phyloP scores from a whole-genome alignment of 2,113 vertebrate genomes.

The Nematolebias whitei region DNA sequence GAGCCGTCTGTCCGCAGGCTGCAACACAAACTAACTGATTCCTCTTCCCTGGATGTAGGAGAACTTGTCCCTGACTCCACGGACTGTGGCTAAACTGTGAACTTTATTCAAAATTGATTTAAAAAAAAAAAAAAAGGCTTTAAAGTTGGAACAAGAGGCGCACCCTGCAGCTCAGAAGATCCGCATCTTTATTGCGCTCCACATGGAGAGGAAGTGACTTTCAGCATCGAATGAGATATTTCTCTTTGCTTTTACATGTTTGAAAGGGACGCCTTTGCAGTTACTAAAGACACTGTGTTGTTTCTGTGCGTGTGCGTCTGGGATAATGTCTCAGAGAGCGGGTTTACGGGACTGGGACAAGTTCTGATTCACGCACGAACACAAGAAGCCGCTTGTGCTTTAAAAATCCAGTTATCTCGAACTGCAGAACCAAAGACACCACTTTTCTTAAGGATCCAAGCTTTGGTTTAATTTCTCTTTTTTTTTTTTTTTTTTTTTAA shows the following conservation, averaged over 20 bases:
- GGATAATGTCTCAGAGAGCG: constrained; percentile 57
- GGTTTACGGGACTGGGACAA: constrained; percentile 65
- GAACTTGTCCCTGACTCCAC: constrained; percentile 39
- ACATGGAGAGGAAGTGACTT: constrained; percentile 46
- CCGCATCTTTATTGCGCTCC: constrained; percentile 55
- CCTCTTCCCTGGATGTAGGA: constrained; percentile 41
- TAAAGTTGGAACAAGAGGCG: constrained; percentile 63
- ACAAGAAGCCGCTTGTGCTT: constrained; percentile 35
- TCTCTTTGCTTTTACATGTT: constrained; percentile 8
- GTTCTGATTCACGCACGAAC: constrained; percentile 54
- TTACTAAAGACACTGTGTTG: neutral
- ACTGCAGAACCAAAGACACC: constrained; percentile 80
- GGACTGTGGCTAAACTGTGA: constrained; percentile 44
- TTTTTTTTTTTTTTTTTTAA: constrained; percentile 26
- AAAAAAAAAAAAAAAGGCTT: constrained; percentile 23
- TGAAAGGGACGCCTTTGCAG: constrained; percentile 3
- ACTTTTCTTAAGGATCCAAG: constrained; percentile 49
- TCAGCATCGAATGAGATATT: constrained; percentile 16
- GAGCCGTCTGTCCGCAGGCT: constrained; percentile 30
- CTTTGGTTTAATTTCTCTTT: constrained; percentile 43
- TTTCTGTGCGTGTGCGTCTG: neutral
- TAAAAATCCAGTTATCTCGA: constrained; percentile 10
- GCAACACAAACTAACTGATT: neutral
- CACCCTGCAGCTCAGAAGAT: constrained; percentile 62
- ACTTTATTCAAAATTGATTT: too few relatives aligned